Conservation (phyloP, 1,140 invertebrate genomes). For the Rhizoglyphus robini region DNA sequence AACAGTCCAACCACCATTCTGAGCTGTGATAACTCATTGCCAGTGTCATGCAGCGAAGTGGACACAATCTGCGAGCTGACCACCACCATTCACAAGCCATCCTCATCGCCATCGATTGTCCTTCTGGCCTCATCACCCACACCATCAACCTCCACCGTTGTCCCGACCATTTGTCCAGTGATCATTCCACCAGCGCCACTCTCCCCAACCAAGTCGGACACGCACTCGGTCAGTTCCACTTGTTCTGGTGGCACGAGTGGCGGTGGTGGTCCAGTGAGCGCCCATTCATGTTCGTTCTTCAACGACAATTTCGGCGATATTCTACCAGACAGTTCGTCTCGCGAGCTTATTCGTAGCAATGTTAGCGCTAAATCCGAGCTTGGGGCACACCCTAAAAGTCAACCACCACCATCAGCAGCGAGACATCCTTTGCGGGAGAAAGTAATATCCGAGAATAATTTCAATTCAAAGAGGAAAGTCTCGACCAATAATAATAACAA, state of each 20-base stretch:
- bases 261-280: too few relatives aligned
- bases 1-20: background rate
- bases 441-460: background rate
- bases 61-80: background rate
- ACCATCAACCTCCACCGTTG: background rate
- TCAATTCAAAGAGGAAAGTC: background rate
- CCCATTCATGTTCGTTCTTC: too few relatives aligned
- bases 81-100: background rate
- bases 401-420: too few relatives aligned
- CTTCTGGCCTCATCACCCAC: background rate
- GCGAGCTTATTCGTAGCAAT: background rate
- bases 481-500: background rate
- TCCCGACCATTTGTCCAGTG: background rate
- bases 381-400: too few relatives aligned
- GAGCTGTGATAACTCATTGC: background rate
- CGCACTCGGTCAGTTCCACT: background rate
- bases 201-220: too few relatives aligned
- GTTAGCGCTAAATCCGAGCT: too few relatives aligned
- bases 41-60: background rate
- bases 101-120: background rate
- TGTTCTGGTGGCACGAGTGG: background rate
- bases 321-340: background rate
- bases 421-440: background rate
- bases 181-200: background rate
- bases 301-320: background rate